phyloP scores from a whole-genome alignment of 2,113 vertebrate species.

The Lasiurus cinereus region DNA sequence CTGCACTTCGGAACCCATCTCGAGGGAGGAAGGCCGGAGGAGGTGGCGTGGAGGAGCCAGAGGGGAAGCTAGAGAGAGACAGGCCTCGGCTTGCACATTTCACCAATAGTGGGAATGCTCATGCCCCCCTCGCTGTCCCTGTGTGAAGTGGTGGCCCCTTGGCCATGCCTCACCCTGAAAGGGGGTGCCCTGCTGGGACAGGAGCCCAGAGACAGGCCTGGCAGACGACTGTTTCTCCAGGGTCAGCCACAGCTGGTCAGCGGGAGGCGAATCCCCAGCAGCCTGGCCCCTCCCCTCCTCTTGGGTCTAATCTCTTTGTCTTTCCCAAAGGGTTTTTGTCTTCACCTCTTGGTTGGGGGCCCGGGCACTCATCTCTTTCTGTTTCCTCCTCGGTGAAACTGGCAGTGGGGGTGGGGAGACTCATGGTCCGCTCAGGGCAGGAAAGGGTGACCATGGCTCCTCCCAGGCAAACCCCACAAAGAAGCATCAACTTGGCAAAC shows the following conservation, averaged over 20 bases:
- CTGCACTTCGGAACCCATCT: rapidly evolving
- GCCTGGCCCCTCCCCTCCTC: neutral
- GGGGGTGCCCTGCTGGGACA: neutral
- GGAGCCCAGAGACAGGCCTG: neutral
- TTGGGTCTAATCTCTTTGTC: neutral
- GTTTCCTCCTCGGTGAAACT: neutral
- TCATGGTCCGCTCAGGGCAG: neutral
- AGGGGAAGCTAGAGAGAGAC: neutral
- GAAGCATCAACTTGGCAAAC: rapidly evolving
- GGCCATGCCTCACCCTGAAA: rapidly evolving
- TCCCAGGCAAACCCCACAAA: neutral
- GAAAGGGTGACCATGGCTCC: no score
- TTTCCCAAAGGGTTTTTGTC: neutral
- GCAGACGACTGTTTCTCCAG: neutral
- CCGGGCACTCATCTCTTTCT: neutral
- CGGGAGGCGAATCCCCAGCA: rapidly evolving
- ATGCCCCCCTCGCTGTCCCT: rapidly evolving
- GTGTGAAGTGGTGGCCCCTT: neutral
- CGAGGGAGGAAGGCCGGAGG: neutral
- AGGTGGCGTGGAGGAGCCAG: rapidly evolving
- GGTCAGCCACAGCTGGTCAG: neutral
- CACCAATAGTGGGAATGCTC: neutral
- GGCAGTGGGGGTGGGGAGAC: neutral
- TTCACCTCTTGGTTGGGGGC: neutral
- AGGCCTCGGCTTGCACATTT: neutral